Conservation (phyloP, 2,888 invertebrate species). For the Lasioglossum pauxillum region DNA sequence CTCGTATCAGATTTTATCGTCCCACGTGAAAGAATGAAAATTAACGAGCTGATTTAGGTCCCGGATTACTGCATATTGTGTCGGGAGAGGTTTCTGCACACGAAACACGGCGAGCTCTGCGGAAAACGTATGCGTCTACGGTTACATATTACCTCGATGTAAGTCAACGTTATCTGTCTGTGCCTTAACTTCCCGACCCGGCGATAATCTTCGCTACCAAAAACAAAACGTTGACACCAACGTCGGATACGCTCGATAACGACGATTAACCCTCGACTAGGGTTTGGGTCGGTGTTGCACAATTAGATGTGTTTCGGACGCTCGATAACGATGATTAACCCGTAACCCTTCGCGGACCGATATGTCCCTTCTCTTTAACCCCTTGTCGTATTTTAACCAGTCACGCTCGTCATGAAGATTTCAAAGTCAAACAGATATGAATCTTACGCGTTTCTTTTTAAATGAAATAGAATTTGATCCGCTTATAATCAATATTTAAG, state of each 20-base stretch:
- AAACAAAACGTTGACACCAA: not conserved
- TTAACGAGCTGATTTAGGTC: conserved; percentile 75
- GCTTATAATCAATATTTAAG: too few relatives aligned
- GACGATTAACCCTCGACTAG: not conserved
- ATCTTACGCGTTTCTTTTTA: too few relatives aligned
- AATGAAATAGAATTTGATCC: too few relatives aligned
- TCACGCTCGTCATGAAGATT: too few relatives aligned
- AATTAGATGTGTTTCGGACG: not conserved
- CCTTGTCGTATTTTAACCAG: too few relatives aligned
- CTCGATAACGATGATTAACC: not conserved
- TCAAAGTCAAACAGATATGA: too few relatives aligned
- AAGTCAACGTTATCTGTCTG: not conserved
- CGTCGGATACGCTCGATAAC: not conserved
- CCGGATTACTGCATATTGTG: conserved; percentile 59
- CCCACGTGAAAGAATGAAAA: conserved; percentile 74
- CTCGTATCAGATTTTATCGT: conserved; percentile 73
- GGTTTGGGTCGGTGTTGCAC: not conserved
- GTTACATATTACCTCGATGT: not conserved
- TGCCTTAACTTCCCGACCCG: not conserved
- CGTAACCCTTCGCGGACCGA: not conserved
- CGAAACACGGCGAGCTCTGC: not conserved
- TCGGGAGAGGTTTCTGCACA: conserved; percentile 34
- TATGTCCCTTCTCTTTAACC: too few relatives aligned
- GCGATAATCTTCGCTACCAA: not conserved
- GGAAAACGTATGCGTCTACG: not conserved